These are phyloP conservation scores for Octodon degus DNA, from an alignment of 2,113 vertebrate genomes.

Conservation along the genomic window DNA sequence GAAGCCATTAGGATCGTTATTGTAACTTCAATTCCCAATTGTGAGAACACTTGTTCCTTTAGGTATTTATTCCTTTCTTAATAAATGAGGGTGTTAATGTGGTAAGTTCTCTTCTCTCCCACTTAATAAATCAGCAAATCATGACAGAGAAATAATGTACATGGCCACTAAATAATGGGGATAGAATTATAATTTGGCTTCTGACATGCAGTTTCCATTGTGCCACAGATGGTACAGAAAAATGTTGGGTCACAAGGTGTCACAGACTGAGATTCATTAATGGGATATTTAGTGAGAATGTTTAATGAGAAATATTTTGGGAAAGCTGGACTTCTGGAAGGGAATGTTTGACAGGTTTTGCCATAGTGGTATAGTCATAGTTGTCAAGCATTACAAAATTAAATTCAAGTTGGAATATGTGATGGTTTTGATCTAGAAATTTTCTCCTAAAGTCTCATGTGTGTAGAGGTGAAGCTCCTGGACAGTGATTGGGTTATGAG, in stretches of 20 bases:
- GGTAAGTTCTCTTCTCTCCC: background rate
- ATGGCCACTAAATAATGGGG: background rate
- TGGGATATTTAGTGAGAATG: background rate
- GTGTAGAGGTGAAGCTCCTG: background rate
- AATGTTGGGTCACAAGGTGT: background rate
- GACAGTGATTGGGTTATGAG: background rate
- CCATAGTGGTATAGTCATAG: background rate
- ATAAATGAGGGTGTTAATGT: background rate
- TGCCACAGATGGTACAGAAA: background rate
- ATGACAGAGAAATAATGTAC: background rate
- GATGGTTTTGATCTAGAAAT: background rate
- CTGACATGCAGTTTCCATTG: background rate
- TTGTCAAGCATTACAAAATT: background rate
- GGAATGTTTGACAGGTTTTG: background rate
- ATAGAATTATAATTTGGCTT: background rate
- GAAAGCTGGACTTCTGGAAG: background rate
- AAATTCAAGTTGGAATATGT: background rate
- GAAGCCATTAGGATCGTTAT: background rate
- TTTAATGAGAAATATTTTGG: constrained; percentile 4
- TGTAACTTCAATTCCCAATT: background rate
- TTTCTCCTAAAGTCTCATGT: background rate
- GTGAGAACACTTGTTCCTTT: background rate
- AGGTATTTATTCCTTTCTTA: background rate
- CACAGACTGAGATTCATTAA: background rate
- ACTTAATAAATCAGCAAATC: background rate